Percentiles rank a stretch among this genome's conserved stretches.
Evolutionary conservation across 1,140 invertebrate genomes (phyloP).

Genomic region (silkworm (Bombyx mori)): ASM3026992v2 NC_085120.1:9521001-9521500

Average conservation of each 20-base stretch:
- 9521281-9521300: too few relatives aligned
- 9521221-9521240: not conserved
- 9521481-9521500: not conserved
- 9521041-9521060: too few relatives aligned
- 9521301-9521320: too few relatives aligned
- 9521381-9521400: conserved; percentile 19
- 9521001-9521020: too few relatives aligned
- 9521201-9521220: not conserved
- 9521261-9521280: too few relatives aligned
- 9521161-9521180: conserved; percentile 10
- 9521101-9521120: not conserved
- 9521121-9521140: conserved; percentile 8
- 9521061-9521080: not conserved
- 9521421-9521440: conserved; percentile 55
- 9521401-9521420: conserved; percentile 29
- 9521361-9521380: too few relatives aligned
- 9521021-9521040: conserved; percentile 16
- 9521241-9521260: too few relatives aligned
- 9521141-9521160: conserved; percentile 18
- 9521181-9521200: conserved; percentile 3
- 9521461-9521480: not conserved
- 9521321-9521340: too few relatives aligned
- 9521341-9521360: too few relatives aligned
- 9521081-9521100: not conserved
- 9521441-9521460: conserved; percentile 5